Conservation (phyloP, 35 echinoderm and acorn worm species). For the Heliocidaris erythrogramma region DNA sequence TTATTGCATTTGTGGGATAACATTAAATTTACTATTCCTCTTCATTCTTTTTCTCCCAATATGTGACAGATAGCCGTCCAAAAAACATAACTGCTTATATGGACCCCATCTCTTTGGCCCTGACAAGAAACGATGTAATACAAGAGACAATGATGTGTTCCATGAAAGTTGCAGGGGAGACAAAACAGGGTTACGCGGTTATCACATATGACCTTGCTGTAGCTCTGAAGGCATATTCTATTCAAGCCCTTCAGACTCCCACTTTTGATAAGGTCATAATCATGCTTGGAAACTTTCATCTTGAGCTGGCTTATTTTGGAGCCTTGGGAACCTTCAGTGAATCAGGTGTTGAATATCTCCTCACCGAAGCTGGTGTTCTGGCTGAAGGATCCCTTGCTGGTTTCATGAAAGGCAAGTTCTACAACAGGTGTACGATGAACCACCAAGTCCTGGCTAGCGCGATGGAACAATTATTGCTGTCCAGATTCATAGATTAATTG, state of each 20-base stretch:
- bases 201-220: conserved; percentile 86
- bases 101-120: conserved; percentile 63
- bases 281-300: conserved; percentile 85
- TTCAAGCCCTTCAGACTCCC: conserved; percentile 69
- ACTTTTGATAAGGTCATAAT: conserved; percentile 73
- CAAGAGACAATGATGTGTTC: conserved; percentile 68
- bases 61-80: conserved; percentile 68
- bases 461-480: conserved; percentile 71
- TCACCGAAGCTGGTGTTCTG: conserved; percentile 65
- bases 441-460: conserved; percentile 64
- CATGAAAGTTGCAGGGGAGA: conserved; percentile 72
- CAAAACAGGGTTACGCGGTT: conserved; percentile 51
- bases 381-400: conserved; percentile 74
- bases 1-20: no score
- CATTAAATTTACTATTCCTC: no score
- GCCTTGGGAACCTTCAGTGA: conserved; percentile 76
- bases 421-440: conserved; percentile 78
- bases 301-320: conserved; percentile 79
- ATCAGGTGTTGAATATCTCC: conserved; percentile 71
- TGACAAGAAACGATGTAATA: conserved; percentile 80
- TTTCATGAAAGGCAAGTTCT: conserved; percentile 68
- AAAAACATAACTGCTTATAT: conserved; percentile 61
- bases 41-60: conserved; percentile 70
- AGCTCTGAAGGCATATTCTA: conserved; percentile 80
- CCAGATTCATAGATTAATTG: conserved; percentile 26